Evolutionary conservation across 1,140 invertebrate species (phyloP).

Genomic region (Eueides isabella): DNA sequence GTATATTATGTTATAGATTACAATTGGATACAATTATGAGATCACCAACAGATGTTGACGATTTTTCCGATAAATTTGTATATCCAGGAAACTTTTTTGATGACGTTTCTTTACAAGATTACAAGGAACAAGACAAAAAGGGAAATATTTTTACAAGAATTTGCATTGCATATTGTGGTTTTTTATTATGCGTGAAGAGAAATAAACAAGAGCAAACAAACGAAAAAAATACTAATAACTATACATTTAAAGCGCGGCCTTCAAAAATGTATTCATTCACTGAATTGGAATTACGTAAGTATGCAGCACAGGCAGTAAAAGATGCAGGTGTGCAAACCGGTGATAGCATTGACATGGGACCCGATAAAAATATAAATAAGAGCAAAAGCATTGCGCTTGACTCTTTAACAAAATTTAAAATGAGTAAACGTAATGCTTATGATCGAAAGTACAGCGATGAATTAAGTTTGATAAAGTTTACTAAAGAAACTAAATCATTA

Average conservation of each 20-base stretch:
- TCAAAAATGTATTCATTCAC: constrained; percentile 56
- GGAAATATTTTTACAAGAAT: constrained; percentile 36
- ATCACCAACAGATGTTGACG: constrained; percentile 54
- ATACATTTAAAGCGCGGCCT: constrained; percentile 7
- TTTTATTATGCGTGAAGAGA: constrained; percentile 37
- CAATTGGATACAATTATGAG: constrained; percentile 65
- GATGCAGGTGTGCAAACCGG: constrained; percentile 62
- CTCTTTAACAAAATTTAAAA: constrained; percentile 10
- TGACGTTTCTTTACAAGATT: constrained; percentile 37
- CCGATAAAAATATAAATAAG: constrained; percentile 21
- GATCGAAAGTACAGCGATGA: constrained; percentile 26
- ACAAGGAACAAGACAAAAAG: constrained; percentile 35
- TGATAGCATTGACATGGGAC: constrained; percentile 48
- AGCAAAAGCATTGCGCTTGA: neutral
- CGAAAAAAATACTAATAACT: constrained; percentile 15
- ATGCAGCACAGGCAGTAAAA: constrained; percentile 25
- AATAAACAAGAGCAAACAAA: constrained; percentile 5
- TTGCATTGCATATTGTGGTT: constrained; percentile 33
- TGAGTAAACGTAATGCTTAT: neutral
- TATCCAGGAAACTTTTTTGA: constrained; percentile 43
- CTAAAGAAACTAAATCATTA: constrained; percentile 32
- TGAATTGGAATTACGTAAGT: constrained; percentile 56
- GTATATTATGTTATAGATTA: constrained; percentile 59
- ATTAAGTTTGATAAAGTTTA: constrained; percentile 37
- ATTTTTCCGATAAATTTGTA: constrained; percentile 41